Base-by-base conservation (phyloP, 2,113 vertebrate species). In the Calypte anna region DNA sequence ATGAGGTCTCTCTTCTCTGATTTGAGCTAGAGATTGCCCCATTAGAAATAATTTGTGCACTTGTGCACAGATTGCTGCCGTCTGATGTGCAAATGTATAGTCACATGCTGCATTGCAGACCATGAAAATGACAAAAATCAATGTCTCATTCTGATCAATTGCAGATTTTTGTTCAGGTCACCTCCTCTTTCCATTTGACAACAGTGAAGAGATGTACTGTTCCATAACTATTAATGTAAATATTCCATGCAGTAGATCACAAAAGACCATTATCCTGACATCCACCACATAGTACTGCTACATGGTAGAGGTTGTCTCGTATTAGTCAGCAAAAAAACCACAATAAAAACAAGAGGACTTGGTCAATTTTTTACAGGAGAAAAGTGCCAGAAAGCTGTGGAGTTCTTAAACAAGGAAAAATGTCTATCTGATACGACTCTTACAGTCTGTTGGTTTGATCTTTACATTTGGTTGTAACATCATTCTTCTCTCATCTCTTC, bases 41-140 rank as follows among this genome's bases (percentile, higher is more conserved):
- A 38, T 89, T 85, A 50, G 82, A 90, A 61, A 54, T 87, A 73
- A 87, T 59, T 69, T 76, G 58, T 68, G 76, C 72, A 50, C 15
- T 82, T 80, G 53, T 74, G 78, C 62, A 6, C 50, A 36, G 54
- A 82, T 73, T 91, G 51, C 38, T 72, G 0, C 61, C 51, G 31
- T 59, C 43, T 86, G 73, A 30, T 82, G 50, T 72, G 59, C 55
- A 93, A 66, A 62, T n/a, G 63, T 77, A 23, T 7, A 28, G 76
- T 61, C 44, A 50, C 25, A n/a, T 59, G 44, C 17, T 80, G 8
- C 54, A 30, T 48, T 66, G 58, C 46, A 64, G 66, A 44, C 54
- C 36, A 5, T 91, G 74, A 92, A 90, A 85, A 82, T 54, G 33
- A 61, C 43, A 82, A 82, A 92, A 96, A 92, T 96, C 93, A 77